These are phyloP conservation scores for Eupelmus urozonus DNA, from an alignment of 2,888 invertebrate genomes.

Conservation along the genomic window DNA sequence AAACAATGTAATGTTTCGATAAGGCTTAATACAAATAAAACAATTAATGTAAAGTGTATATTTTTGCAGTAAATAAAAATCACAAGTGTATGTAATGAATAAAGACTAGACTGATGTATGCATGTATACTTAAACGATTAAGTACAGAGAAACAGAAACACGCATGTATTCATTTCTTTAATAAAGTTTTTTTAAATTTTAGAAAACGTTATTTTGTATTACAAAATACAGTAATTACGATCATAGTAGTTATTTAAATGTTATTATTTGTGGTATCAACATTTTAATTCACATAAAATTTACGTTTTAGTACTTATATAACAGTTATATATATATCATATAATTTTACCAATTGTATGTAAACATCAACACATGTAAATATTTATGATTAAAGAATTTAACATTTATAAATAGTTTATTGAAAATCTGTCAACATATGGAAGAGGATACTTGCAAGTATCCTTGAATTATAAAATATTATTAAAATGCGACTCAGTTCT, in stretches of 20 bases:
- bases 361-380: neutral
- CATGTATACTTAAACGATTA: conserved; percentile 5
- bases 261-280: too few relatives aligned
- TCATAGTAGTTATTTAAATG: too few relatives aligned
- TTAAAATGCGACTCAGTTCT: conserved; percentile 4
- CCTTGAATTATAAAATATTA: neutral
- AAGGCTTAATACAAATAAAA: conserved; percentile 35
- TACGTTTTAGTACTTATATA: too few relatives aligned
- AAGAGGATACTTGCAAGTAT: neutral
- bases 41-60: conserved; percentile 10
- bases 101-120: conserved; percentile 26
- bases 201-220: neutral
- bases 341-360: neutral
- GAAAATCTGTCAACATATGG: neutral
- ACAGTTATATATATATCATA: neutral
- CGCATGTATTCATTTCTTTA: neutral
- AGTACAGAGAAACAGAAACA: neutral
- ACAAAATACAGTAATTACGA: too few relatives aligned
- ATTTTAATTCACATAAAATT: too few relatives aligned
- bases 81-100: conserved; percentile 1
- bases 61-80: conserved; percentile 38
- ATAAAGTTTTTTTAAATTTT: too few relatives aligned
- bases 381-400: neutral
- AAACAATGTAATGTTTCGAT: conserved; percentile 39
- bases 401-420: conserved; percentile 2